Base-by-base conservation (phyloP, 2,113 vertebrate species). In the Columbina picui region DNA sequence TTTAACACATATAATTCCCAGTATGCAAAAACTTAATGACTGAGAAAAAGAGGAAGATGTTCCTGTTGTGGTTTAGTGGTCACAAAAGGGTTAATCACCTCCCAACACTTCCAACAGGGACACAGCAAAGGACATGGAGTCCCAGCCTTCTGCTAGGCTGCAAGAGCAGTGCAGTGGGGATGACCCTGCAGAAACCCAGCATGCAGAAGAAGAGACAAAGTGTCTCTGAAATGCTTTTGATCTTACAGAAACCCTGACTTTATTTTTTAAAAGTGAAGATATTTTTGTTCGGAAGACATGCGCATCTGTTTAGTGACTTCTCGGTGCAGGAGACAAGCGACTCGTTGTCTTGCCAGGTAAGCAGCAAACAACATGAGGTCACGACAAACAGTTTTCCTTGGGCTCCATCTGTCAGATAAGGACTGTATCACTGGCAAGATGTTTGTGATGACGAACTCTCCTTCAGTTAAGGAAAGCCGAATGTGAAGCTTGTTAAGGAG, bases 21-120 rank as follows among this genome's bases (percentile, higher is more conserved):
- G 79, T 94, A 96, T 95, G 96, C 83, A 94, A 97, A 94, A 92
- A 63, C 39, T 45, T 96, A 96, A 94, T 95, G 93, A 95, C 73
- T 61, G 90, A 90, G 88, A 92, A 96, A 96, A 94, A 93, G 86
- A 93, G n/a, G 79, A 90, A 87, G 86, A 92, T 71, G 92, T 67
- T 94, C 56, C 63, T 23, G 1, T 68, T 89, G 80, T 94, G 76
- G 83, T 86, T 95, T 84, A 45, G 73, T 92, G 80, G 88, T 82
- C 61, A 89, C 88, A 89, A 57, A 95, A 90, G 69, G 73, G 88
- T 95, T 94, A 93, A 96, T 95, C 76, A 93, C 93, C 76, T 94
- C 52, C 50, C 39, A 68, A 1, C 0, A 4, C 29, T 93, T 38
- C 65, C 0, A 0, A 77, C 59, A 86, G 71, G n/a, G 53, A 83